phyloP scores from a whole-genome alignment of 1,140 invertebrate species.

The Ctenoplectra terminalis region DNA sequence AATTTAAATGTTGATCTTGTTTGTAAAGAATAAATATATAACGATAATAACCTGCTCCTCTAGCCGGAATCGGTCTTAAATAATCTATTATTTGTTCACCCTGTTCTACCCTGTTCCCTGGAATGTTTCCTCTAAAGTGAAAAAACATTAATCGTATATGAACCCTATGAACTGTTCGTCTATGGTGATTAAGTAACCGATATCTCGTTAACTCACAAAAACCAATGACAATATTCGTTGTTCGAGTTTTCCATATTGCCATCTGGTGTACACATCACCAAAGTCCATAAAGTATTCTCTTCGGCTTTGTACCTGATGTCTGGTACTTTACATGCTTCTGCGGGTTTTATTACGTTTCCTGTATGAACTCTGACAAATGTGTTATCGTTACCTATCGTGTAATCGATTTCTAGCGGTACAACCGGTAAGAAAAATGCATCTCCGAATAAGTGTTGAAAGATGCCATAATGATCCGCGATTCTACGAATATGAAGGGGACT shows the following conservation, averaged over 20 bases:
- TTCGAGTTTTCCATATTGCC: constrained; percentile 90
- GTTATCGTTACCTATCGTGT: constrained; percentile 74
- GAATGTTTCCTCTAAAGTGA: constrained; percentile 91
- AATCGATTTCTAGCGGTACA: constrained; percentile 86
- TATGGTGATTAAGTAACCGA: neutral
- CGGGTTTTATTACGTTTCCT: constrained; percentile 93
- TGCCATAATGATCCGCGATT: constrained; percentile 94
- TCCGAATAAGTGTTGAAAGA: constrained; percentile 95
- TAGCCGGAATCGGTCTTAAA: constrained; percentile 94
- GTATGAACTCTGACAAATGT: constrained; percentile 86
- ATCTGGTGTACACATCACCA: constrained; percentile 94
- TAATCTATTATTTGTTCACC: constrained; percentile 94
- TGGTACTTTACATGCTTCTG: constrained; percentile 87
- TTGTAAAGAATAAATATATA: constrained; percentile 97
- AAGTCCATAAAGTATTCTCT: constrained; percentile 89
- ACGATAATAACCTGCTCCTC: constrained; percentile 96
- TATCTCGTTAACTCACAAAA: constrained; percentile 86
- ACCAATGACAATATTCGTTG: constrained; percentile 96
- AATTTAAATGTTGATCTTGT: constrained; percentile 90
- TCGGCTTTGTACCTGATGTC: constrained; percentile 86
- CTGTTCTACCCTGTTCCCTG: constrained; percentile 88
- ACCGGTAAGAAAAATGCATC: constrained; percentile 93
- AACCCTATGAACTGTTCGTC: neutral
- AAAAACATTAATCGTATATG: too few relatives aligned
- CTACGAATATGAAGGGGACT: constrained; percentile 87